A percentile compares a stretch with the other conserved stretches of the same genome.
Evolutionary conservation across 2,797 vertebrate species (phyloP).

Genomic region (Danionella dracula): DNA sequence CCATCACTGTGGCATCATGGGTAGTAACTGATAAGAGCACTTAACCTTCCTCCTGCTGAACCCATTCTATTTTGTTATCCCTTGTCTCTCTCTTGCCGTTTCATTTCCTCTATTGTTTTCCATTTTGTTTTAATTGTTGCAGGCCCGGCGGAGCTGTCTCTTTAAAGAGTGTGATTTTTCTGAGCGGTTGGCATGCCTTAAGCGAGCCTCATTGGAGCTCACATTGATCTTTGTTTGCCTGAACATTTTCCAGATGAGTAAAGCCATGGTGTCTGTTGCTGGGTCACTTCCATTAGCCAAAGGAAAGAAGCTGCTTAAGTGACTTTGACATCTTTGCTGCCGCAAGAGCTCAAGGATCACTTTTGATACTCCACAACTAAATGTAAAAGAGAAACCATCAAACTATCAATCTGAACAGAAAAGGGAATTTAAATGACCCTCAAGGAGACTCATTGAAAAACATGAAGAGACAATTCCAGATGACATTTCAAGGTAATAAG

Average conservation of each 20-base stretch:
- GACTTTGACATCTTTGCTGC: constrained; percentile 24
- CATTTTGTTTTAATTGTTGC: constrained; percentile 4
- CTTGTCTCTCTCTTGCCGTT: not conserved
- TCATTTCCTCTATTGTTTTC: not conserved
- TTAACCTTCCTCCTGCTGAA: constrained; percentile 29
- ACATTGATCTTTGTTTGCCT: constrained; percentile 38
- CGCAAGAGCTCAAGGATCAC: constrained; percentile 13
- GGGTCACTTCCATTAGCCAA: constrained; percentile 29
- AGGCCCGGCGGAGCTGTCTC: not conserved
- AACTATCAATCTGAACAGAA: constrained; percentile 29
- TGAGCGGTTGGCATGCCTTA: not conserved
- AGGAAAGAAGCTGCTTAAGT: constrained; percentile 24
- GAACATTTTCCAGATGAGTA: constrained; percentile 37
- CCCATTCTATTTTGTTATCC: not conserved
- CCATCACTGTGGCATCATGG: constrained; percentile 36
- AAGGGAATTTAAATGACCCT: not conserved
- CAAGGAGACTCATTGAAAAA: not conserved
- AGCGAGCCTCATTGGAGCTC: constrained; percentile 22
- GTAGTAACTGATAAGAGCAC: constrained; percentile 34
- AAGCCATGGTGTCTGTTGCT: constrained; percentile 1
- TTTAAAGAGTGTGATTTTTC: constrained; percentile 7
- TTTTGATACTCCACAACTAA: constrained; percentile 6
- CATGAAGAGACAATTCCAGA: not conserved
- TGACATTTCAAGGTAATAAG: not conserved
- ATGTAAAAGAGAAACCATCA: constrained; percentile 3